A percentile compares a stretch with the other conserved stretches of the same genome.
Evolutionary conservation across 2,113 vertebrate genomes (phyloP).

Genomic region (Uria aalge): DNA sequence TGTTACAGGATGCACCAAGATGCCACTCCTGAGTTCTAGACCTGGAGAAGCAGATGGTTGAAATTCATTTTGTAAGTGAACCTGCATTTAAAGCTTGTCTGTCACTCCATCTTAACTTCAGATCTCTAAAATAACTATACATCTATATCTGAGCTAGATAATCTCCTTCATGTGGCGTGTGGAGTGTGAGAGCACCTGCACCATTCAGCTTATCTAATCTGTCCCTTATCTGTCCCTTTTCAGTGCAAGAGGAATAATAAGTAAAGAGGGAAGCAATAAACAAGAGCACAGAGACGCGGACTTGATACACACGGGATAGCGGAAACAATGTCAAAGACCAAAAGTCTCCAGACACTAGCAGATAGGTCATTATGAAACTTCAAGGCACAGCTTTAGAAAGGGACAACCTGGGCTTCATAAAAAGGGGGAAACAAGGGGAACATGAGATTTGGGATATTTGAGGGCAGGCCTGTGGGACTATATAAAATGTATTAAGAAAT

Average conservation of each 20-base stretch:
- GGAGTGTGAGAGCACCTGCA: not conserved
- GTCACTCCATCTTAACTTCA: not conserved
- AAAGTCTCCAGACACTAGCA: not conserved
- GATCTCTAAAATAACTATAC: not conserved
- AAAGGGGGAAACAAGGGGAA: not conserved
- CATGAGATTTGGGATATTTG: not conserved
- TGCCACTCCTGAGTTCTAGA: not conserved
- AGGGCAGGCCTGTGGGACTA: not conserved
- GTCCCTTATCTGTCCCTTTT: not conserved
- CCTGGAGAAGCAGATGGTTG: not conserved
- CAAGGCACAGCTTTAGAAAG: not conserved
- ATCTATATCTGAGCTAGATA: not conserved
- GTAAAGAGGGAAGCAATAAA: not conserved
- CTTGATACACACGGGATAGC: accelerated
- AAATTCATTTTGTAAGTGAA: not conserved
- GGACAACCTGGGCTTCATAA: not conserved
- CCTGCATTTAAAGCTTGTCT: not conserved
- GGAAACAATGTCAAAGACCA: not conserved
- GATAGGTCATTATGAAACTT: not conserved
- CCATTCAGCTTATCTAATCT: not conserved
- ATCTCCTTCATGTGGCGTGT: not conserved
- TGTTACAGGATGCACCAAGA: not conserved
- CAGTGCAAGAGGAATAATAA: not conserved
- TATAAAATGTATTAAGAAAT: not conserved
- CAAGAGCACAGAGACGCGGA: not conserved